Evolutionary conservation across 1,140 invertebrate genomes (phyloP), one percentile per base, ranked within the genome.

Genomic region (Aethina tumida): DNA sequence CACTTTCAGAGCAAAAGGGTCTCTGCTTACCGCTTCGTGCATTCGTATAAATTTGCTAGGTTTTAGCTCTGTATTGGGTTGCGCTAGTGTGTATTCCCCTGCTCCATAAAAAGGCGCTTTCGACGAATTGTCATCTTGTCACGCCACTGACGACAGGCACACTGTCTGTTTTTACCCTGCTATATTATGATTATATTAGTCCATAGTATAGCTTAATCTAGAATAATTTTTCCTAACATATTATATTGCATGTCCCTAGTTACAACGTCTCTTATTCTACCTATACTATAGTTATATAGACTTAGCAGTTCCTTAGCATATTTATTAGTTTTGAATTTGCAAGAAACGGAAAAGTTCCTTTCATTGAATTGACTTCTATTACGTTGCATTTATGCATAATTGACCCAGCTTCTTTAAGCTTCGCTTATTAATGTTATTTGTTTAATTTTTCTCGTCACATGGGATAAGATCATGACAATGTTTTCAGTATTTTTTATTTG

Each of bases 241-340:
- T 59, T 57, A 52, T 47, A 45, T 52, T 57, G 55, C 57, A 59
- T 59, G 57, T 45, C 49, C 55, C 44, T 58, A 57, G 52, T 50
- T 48, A 39, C 35, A 45, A 50, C 18, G 36, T 44, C 52, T 52
- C 54, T 53, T 50, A 55, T 47, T 53, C 55, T 56, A 51, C 46
- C 46, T 49, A 48, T 53, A 58, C 45, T 45, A 50, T 55, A 54
- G 48, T n/a, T n/a, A 45, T 47, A 39, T 56, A 56, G 54, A 51
- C 41, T 50, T 57, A 55, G 55, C 53, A 44, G 40, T 46, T 49
- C 38, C 30, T 45, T 55, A 51, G 49, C 52, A 34, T 38, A 29
- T 19, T 45, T 46, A 24, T 25, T 18, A 21, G 22, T 42, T 35
- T 44, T 40, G 28, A 22, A 39, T 25, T 32, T 33, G 37, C 35